phyloP scores from a whole-genome alignment of 2,797 vertebrate genomes.

The Gouania willdenowi region DNA sequence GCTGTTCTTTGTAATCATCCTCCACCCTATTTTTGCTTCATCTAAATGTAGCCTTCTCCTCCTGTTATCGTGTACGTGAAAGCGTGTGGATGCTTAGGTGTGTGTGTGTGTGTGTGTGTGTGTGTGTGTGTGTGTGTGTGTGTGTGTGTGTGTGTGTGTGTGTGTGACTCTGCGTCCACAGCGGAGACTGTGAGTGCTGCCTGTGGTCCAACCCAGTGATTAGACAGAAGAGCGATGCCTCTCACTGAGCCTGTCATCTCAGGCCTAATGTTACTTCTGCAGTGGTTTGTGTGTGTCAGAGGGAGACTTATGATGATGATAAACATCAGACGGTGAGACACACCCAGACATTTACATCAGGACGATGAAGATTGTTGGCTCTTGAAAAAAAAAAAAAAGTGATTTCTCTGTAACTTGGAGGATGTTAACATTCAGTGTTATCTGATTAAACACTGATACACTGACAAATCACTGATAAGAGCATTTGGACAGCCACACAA shows the following conservation, averaged over 20 bases:
- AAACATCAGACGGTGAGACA: slow-evolving; percentile 4
- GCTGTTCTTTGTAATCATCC: too few species aligned
- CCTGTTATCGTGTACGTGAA: slow-evolving; percentile 2
- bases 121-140: slow-evolving; percentile 1
- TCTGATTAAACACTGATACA: too few species aligned
- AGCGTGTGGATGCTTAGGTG: not conserved
- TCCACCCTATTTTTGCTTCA: slow-evolving; percentile 7
- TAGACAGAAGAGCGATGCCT: slow-evolving; percentile 38
- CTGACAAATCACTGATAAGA: too few species aligned
- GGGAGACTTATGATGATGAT: slow-evolving; percentile 8
- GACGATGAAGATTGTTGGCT: too few species aligned
- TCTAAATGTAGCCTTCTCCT: slow-evolving; percentile 19
- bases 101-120: slow-evolving; percentile 1
- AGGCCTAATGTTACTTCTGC: slow-evolving; percentile 6
- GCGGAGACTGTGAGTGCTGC: too few species aligned
- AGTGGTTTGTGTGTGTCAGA: not conserved
- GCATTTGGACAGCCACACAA: not conserved
- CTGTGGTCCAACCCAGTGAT: slow-evolving; percentile 47
- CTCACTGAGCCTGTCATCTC: slow-evolving; percentile 18
- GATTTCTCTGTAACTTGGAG: not conserved
- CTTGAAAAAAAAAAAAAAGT: not conserved
- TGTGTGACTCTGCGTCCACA: slow-evolving; percentile 4
- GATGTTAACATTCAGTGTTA: not conserved
- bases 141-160: slow-evolving; percentile 1
- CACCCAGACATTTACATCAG: slow-evolving; percentile 1